Evolutionary conservation across 2,888 invertebrate species (phyloP).

Genomic region (Lampropteryx suffumata): DNA sequence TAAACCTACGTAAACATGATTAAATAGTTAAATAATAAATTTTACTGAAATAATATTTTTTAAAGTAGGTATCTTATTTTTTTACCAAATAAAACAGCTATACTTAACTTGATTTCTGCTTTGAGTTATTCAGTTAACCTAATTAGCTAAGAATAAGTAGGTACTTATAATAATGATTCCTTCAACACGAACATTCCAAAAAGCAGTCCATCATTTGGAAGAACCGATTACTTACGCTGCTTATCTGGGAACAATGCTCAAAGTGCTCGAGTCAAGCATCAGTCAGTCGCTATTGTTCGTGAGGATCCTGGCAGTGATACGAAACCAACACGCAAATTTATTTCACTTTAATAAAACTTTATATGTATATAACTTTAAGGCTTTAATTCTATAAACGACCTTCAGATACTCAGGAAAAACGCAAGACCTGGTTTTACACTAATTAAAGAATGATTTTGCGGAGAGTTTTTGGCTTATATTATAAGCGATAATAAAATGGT

Average conservation of each 20-base stretch:
- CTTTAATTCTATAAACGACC: not conserved
- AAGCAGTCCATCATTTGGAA: conserved; percentile 57
- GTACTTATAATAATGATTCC: conserved; percentile 45
- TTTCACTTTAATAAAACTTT: conserved; percentile 25
- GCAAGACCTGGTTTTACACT: not conserved
- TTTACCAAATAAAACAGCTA: too few relatives aligned
- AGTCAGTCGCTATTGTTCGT: conserved; percentile 53
- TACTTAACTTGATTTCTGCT: too few relatives aligned
- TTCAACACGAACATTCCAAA: conserved; percentile 49
- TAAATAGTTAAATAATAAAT: too few relatives aligned
- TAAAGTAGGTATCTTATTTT: too few relatives aligned
- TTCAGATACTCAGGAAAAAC: not conserved
- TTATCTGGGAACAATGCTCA: conserved; percentile 70
- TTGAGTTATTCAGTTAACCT: too few relatives aligned
- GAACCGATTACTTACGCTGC: conserved; percentile 65
- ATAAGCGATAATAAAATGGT: too few relatives aligned
- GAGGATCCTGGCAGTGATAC: conserved; percentile 32
- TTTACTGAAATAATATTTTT: too few relatives aligned
- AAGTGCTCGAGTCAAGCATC: conserved; percentile 49
- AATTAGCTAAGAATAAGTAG: too few relatives aligned
- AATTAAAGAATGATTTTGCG: too few relatives aligned
- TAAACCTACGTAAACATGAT: too few relatives aligned
- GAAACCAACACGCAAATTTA: conserved; percentile 37
- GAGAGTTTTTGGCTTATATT: too few relatives aligned
- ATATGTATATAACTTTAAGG: not conserved